These are phyloP conservation scores for Drosophila ercepeae DNA, from an alignment of 1,140 invertebrate genomes.

Conservation along the genomic window DNA sequence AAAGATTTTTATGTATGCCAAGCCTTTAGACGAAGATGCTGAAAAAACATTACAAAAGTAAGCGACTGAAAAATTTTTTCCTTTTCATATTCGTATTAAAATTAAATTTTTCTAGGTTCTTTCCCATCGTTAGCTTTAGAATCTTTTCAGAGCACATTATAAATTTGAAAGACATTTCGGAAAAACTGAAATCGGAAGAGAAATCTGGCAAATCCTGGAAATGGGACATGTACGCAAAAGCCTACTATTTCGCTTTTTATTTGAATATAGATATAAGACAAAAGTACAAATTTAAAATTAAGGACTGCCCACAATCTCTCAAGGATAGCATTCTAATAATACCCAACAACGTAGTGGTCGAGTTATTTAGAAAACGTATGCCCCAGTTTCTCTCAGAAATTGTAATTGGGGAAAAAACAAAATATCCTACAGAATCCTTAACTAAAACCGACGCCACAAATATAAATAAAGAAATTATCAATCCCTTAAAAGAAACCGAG, in stretches of 20 bases:
- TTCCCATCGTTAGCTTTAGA: constrained; percentile 24
- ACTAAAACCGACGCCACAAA: no score
- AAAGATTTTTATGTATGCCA: background rate
- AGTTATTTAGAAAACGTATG: background rate
- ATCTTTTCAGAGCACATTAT: constrained; percentile 27
- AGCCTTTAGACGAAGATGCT: background rate
- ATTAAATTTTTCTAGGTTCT: background rate
- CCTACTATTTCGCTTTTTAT: constrained; percentile 53
- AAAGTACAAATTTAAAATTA: constrained; percentile 12
- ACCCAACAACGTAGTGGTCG: background rate
- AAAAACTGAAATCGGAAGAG: constrained; percentile 18
- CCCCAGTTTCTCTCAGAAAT: background rate
- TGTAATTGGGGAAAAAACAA: no score
- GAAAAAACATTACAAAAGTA: background rate
- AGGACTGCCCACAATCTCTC: background rate
- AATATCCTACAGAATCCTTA: no score
- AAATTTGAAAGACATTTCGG: constrained; percentile 46
- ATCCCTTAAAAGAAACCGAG: no score
- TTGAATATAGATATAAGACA: constrained; percentile 45
- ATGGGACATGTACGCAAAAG: constrained; percentile 31
- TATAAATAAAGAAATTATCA: no score
- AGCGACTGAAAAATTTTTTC: background rate
- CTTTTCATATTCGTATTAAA: no score
- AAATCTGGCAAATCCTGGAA: constrained; percentile 14
- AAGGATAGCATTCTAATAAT: constrained; percentile 16